These are phyloP conservation scores for Drosophila anceps DNA, from an alignment of 2,888 invertebrate genomes.

Conservation along the genomic window DNA sequence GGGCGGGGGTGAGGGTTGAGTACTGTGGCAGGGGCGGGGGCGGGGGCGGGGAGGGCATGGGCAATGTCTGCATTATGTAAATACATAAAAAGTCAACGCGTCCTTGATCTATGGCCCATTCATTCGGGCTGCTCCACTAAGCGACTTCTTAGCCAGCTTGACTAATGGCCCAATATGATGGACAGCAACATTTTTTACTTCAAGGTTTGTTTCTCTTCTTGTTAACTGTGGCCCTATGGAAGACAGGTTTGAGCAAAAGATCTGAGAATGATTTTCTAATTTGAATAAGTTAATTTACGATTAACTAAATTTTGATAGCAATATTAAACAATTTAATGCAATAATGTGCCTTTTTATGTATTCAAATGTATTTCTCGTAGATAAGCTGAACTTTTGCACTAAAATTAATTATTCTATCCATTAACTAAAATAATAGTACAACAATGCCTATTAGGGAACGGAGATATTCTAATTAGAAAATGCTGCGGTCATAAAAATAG, in stretches of 20 bases:
- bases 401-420: too few relatives aligned
- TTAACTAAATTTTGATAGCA: neutral
- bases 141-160: conserved; percentile 13
- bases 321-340: too few relatives aligned
- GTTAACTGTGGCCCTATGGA: neutral
- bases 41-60: neutral
- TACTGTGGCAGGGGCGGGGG: neutral
- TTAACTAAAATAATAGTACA: too few relatives aligned
- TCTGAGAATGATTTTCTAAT: neutral
- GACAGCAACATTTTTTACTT: conserved; percentile 20
- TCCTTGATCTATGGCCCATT: conserved; percentile 54
- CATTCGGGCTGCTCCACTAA: conserved; percentile 24
- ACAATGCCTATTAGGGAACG: too few relatives aligned
- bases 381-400: too few relatives aligned
- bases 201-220: neutral
- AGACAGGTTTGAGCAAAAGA: neutral
- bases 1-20: neutral
- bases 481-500: too few relatives aligned
- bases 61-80: conserved; percentile 59
- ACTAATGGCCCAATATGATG: conserved; percentile 42
- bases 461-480: too few relatives aligned
- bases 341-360: too few relatives aligned
- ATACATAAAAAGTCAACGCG: conserved; percentile 41
- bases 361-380: too few relatives aligned
- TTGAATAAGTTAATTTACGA: neutral